Evolutionary conservation across 2,797 vertebrate genomes (phyloP).

Genomic region (Myotis vivesi): DNA sequence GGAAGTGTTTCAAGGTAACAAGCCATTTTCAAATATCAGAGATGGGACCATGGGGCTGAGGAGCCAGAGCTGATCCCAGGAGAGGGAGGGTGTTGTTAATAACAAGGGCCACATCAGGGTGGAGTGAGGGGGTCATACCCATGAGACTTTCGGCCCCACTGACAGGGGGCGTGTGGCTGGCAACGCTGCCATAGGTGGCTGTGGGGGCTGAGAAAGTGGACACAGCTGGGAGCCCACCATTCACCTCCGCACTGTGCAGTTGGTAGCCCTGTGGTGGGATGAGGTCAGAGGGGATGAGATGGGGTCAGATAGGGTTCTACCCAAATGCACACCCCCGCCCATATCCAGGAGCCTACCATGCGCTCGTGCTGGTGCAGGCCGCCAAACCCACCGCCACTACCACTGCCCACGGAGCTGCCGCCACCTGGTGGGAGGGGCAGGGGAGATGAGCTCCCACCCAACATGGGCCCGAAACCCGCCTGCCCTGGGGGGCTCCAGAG

Average conservation of each 20-base stretch:
- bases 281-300: background rate
- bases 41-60: background rate
- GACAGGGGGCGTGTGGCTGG: constrained; percentile 93
- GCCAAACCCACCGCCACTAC: constrained; percentile 87
- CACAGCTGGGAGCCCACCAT: constrained; percentile 88
- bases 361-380: constrained; percentile 95
- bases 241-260: constrained; percentile 94
- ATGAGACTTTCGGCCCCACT: constrained; percentile 92
- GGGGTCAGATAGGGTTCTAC: background rate
- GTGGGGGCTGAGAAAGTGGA: constrained; percentile 87
- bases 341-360: constrained; percentile 87
- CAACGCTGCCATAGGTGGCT: constrained; percentile 89
- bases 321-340: accelerated
- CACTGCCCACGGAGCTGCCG: background rate
- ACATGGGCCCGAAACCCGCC: constrained; percentile 92
- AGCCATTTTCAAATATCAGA: background rate
- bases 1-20: background rate
- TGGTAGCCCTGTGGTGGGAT: constrained; percentile 90
- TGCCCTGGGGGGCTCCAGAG: constrained; percentile 92
- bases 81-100: background rate
- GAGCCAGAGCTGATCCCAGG: background rate
- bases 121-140: constrained; percentile 82
- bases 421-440: constrained; percentile 79
- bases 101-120: background rate
- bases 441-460: constrained; percentile 89